A percentile compares a stretch with the other conserved stretches of the same genome.
Evolutionary conservation across 2,113 vertebrate genomes (phyloP).

Genomic region (Clarias gariepinus): DNA sequence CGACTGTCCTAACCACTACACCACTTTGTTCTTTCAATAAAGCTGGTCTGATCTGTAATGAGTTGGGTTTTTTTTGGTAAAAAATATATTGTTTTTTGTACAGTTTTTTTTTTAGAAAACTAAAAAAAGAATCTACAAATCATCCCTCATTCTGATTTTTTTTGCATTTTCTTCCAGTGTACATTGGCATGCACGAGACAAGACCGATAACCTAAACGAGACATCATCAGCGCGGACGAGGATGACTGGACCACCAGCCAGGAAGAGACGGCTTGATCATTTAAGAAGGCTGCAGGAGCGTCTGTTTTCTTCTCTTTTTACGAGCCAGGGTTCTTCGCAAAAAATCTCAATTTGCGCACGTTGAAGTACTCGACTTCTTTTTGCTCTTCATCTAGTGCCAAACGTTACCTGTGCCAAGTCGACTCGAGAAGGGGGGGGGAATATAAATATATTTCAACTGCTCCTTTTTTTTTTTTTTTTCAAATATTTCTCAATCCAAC

Average conservation of each 20-base stretch:
- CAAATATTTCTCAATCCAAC: neutral
- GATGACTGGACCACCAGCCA: constrained; percentile 29
- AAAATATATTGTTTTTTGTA: neutral
- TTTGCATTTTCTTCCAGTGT: constrained; percentile 61
- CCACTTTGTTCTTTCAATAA: neutral
- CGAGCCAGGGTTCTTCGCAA: constrained; percentile 48
- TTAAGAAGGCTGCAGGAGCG: constrained; percentile 43
- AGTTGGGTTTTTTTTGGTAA: neutral
- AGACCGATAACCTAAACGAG: constrained; percentile 22
- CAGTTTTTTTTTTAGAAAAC: no score
- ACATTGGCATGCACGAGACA: constrained; percentile 25
- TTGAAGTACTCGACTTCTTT: constrained; percentile 30
- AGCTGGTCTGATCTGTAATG: neutral
- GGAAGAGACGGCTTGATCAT: constrained; percentile 40
- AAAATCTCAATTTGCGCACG: constrained; percentile 47
- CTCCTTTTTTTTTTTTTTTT: neutral
- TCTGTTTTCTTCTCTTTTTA: constrained; percentile 30
- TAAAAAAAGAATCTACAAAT: neutral
- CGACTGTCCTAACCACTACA: no score
- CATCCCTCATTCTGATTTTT: constrained; percentile 37
- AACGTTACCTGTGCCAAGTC: constrained; percentile 61
- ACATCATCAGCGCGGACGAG: constrained; percentile 34
- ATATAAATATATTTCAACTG: constrained; percentile 28
- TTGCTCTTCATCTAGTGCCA: constrained; percentile 56
- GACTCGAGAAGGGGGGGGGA: neutral